Conservation (phyloP, 2,888 invertebrate species). For the Lissonota sp. region DNA sequence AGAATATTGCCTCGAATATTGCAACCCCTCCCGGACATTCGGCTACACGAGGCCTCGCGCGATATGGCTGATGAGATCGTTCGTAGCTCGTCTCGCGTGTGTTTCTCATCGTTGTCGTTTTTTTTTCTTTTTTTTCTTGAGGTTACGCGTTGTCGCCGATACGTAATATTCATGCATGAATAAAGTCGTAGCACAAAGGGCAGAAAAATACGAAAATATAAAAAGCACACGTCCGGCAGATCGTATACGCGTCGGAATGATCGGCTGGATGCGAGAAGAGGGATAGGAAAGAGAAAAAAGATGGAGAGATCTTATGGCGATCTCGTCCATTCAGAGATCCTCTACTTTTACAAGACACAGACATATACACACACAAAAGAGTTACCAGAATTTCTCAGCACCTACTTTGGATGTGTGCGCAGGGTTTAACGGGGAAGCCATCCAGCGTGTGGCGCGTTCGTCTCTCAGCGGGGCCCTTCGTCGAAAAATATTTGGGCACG, state of each 20-base stretch:
- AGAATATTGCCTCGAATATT: constrained; percentile 75
- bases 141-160: constrained; percentile 28
- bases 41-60: constrained; percentile 28
- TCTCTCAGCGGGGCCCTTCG: constrained; percentile 50
- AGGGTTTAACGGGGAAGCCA: constrained; percentile 32
- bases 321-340: constrained; percentile 1
- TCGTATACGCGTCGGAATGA: not conserved
- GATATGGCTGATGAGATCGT: constrained; percentile 30
- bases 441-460: constrained; percentile 15
- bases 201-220: constrained; percentile 21
- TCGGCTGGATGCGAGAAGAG: not conserved
- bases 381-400: constrained; percentile 49
- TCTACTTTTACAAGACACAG: constrained; percentile 17
- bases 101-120: too few species aligned
- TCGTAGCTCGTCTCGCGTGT: not conserved
- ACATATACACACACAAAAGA: not conserved
- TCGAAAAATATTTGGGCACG: constrained; percentile 74
- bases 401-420: constrained; percentile 18
- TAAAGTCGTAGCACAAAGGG: not conserved
- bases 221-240: constrained; percentile 19
- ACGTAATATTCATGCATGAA: constrained; percentile 11
- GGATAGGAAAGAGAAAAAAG: constrained; percentile 2
- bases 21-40: constrained; percentile 58
- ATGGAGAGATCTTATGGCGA: constrained; percentile 9
- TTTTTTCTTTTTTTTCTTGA: not conserved